Base-by-base conservation (phyloP, 2,888 invertebrate genomes). In the Dusona sp. region DNA sequence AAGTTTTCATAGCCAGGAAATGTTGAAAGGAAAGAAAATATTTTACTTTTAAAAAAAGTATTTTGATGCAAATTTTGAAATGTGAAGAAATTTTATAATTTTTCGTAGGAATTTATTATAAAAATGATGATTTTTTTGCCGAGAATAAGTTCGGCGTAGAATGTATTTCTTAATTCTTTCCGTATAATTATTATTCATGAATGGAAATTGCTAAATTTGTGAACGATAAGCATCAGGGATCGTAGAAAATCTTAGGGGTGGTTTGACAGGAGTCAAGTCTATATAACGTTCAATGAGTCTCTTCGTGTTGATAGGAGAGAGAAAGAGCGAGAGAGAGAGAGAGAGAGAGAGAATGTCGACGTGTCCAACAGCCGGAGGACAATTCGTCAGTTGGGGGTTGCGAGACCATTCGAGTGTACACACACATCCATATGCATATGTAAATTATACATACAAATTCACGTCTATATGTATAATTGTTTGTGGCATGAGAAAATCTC, bases 301-400 rank as follows among this genome's bases (percentile, higher is more conserved):
- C 88, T 90, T 90, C 88, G 90, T 89, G 57, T n/a, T 64, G 57
- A 11, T 4, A 7, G 9, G 16, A 88, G 64, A 70, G 68, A 19
- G 19, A 48, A 29, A 51, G 57, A 68, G 22, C 85, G 84, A 54
- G 45, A 42, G 75, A 64, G 57, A 88, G 88, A 89, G 88, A 74
- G 87, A 42, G 80, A 88, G 85, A 89, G 88, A 19, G 51, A 7
- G n/a, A 8, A 54, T n/a, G 61, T 73, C 87, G 90, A 89, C 91
- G 90, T 90, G 89, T 91, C 91, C 92, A 92, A 92, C 92, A 91
- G 91, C 91, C 89, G 90, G 89, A 90, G 92, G 91, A 93, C 92
- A 93, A 93, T 92, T 89, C n/a, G n/a, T n/a, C 88, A 89, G 89
- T 90, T 89, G 91, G 90, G 91, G 85, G 91, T 91, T 90, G 90